phyloP scores from a whole-genome alignment of 2,888 invertebrate species.

The Apotomis betuletana region DNA sequence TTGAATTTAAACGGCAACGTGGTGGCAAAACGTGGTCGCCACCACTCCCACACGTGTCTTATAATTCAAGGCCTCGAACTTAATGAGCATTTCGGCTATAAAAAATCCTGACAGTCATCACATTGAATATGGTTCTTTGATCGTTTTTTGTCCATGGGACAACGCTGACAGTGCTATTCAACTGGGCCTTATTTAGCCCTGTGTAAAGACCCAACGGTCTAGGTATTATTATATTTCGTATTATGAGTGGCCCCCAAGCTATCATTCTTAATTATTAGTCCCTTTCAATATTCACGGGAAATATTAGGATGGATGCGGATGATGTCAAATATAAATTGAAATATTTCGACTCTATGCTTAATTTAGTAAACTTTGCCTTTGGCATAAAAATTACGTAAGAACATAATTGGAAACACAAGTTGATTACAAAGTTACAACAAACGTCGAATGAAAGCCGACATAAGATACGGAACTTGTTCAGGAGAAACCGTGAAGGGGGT shows the following conservation, averaged over 20 bases:
- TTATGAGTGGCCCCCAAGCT: not conserved
- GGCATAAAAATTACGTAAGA: too few relatives aligned
- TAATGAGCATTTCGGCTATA: slow-evolving; percentile 52
- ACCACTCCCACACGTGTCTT: slow-evolving; percentile 59
- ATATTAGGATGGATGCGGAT: not conserved
- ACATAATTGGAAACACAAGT: too few relatives aligned
- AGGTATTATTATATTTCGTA: not conserved
- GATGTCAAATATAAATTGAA: not conserved
- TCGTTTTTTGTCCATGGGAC: slow-evolving; percentile 35
- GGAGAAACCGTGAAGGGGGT: too few relatives aligned
- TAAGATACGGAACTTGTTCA: too few relatives aligned
- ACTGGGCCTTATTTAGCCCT: slow-evolving; percentile 22
- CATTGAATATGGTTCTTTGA: slow-evolving; percentile 37
- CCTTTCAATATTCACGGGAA: too few relatives aligned
- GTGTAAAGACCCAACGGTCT: slow-evolving; percentile 9
- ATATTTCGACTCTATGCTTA: not conserved
- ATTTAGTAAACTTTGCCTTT: too few relatives aligned
- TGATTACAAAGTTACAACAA: too few relatives aligned
- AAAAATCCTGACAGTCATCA: slow-evolving; percentile 38
- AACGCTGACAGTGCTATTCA: slow-evolving; percentile 26
- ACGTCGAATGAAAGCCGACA: too few relatives aligned
- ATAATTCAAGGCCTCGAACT: slow-evolving; percentile 65
- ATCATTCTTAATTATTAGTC: too few relatives aligned
- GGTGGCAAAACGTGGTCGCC: slow-evolving; percentile 62
- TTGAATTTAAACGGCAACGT: slow-evolving; percentile 48